These are phyloP conservation scores for Patiria miniata DNA, from an alignment of 35 echinoderm and acorn worm species.

Conservation along the genomic window DNA sequence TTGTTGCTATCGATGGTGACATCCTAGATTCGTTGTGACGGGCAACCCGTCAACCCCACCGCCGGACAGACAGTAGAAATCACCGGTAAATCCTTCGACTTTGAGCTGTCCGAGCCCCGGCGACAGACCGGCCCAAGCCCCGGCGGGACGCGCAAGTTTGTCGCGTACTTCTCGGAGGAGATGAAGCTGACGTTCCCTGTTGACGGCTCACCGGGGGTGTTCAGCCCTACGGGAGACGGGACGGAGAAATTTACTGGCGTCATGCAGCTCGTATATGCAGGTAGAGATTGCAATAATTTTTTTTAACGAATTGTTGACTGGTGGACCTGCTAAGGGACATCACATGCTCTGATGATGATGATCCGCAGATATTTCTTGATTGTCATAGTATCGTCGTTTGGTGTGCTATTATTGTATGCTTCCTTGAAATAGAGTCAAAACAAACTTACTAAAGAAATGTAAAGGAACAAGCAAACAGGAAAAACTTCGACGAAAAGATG, in stretches of 20 bases:
- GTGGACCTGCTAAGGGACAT: too few species aligned
- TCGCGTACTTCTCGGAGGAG: constrained; percentile 74
- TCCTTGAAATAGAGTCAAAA: too few species aligned
- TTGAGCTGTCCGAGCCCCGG: constrained; percentile 74
- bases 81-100: constrained; percentile 53
- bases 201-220: constrained; percentile 10
- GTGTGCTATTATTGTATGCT: too few species aligned
- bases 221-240: background rate
- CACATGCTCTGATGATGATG: too few species aligned
- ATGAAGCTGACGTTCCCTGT: constrained; percentile 51
- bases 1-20: too few species aligned
- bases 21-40: background rate
- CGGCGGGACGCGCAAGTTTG: constrained; percentile 75
- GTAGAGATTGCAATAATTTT: constrained; percentile 15
- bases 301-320: too few species aligned
- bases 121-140: background rate
- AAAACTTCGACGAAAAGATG: too few species aligned
- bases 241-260: constrained; percentile 57
- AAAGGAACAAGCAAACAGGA: too few species aligned
- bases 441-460: too few species aligned
- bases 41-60: background rate
- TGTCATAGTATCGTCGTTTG: too few species aligned
- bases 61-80: background rate
- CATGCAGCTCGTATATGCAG: constrained; percentile 86
- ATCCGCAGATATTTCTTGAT: too few species aligned